Percentiles rank a stretch among this genome's conserved stretches.
Evolutionary conservation across 2,888 invertebrate species (phyloP).

Genomic region (Bruchidius siliquastri): DNA sequence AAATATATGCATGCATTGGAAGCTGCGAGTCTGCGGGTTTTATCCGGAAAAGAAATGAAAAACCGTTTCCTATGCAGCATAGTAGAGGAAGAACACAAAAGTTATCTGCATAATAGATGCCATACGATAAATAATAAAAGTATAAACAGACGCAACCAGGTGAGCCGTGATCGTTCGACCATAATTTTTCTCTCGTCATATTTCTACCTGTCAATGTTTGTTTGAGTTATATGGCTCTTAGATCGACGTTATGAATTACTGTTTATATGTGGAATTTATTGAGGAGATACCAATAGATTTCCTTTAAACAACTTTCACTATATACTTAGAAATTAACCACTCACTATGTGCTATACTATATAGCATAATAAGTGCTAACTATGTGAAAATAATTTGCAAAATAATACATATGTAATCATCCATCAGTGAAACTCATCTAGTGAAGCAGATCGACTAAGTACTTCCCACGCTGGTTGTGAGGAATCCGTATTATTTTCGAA

Average conservation of each 20-base stretch:
- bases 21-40: neutral
- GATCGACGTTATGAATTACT: neutral
- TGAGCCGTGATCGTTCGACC: neutral
- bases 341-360: too few species aligned
- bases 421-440: too few species aligned
- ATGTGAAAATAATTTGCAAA: too few species aligned
- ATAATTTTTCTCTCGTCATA: neutral
- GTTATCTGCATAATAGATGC: neutral
- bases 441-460: too few species aligned
- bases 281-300: neutral
- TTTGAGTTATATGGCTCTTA: neutral
- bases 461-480: too few species aligned
- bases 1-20: neutral
- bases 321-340: too few species aligned
- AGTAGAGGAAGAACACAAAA: neutral
- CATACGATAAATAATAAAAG: neutral
- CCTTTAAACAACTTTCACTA: neutral
- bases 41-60: neutral
- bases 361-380: too few species aligned
- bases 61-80: neutral
- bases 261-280: neutral
- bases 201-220: neutral
- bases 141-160: neutral
- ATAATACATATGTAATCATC: too few species aligned
- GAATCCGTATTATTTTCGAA: too few species aligned